Percentiles rank a stretch among this genome's conserved stretches.
These are phyloP conservation scores for Tenualosa thibaudeaui DNA, from an alignment of 2,797 vertebrate species.

Conservation along the genomic window DNA sequence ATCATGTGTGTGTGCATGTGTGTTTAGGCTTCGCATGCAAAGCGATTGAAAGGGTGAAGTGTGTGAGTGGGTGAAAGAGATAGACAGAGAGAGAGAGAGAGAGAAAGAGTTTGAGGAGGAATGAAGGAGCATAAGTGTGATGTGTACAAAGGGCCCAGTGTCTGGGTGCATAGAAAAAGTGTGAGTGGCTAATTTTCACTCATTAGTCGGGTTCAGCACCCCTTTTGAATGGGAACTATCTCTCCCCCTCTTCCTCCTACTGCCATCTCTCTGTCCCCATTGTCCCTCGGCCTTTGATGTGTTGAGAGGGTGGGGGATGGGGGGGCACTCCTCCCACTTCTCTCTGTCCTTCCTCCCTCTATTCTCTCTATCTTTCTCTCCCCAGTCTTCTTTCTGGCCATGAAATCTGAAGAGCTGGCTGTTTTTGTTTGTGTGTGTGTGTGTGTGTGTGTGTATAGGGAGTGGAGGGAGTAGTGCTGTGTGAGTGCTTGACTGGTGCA, in stretches of 20 bases:
- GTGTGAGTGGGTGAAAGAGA: neutral
- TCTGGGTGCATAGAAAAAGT: neutral
- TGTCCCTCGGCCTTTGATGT: constrained; percentile 47
- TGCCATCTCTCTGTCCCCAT: constrained; percentile 40
- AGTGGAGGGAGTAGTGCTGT: neutral
- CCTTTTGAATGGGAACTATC: constrained; percentile 61
- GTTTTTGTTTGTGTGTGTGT: constrained; percentile 42
- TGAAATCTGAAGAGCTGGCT: constrained; percentile 1
- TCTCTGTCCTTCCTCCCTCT: constrained; percentile 28
- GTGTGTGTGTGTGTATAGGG: constrained; percentile 17
- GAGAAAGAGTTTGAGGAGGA: neutral
- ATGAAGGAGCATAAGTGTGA: neutral
- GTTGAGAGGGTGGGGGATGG: neutral
- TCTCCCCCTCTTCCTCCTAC: constrained; percentile 55
- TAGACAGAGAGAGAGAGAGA: neutral
- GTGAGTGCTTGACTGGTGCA: neutral
- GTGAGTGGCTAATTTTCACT: constrained; percentile 20
- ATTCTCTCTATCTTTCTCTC: constrained; percentile 60
- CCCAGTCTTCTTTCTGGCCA: neutral
- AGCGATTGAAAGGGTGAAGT: neutral
- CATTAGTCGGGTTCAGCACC: constrained; percentile 33
- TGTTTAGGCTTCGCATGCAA: neutral
- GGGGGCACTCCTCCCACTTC: constrained; percentile 32
- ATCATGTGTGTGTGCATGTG: neutral
- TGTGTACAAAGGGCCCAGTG: constrained; percentile 2